A percentile compares a stretch with the other conserved stretches of the same genome.
These are phyloP conservation scores for Griposia aprilina DNA, from an alignment of 2,888 invertebrate species.

Conservation along the genomic window DNA sequence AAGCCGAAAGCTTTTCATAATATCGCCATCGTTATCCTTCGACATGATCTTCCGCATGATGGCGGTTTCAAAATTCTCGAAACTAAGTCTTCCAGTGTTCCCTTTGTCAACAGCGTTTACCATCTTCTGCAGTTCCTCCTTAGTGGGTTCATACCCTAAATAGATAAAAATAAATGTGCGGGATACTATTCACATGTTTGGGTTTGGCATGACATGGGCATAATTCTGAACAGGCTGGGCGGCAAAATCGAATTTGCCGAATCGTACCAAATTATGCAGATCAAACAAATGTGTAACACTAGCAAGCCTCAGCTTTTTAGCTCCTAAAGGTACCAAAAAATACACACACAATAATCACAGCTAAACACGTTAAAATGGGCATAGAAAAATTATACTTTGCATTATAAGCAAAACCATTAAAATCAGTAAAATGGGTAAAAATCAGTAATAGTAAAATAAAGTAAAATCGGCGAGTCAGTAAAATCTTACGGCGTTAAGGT, in stretches of 20 bases:
- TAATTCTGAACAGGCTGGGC: neutral
- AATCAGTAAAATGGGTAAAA: too few relatives aligned
- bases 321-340: neutral
- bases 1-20: slow-evolving; percentile 88
- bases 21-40: slow-evolving; percentile 83
- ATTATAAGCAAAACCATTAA: too few relatives aligned
- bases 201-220: neutral
- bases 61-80: slow-evolving; percentile 87
- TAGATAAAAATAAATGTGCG: neutral
- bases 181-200: too few relatives aligned
- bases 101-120: slow-evolving; percentile 85
- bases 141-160: slow-evolving; percentile 86
- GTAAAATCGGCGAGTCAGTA: too few relatives aligned
- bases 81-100: slow-evolving; percentile 83
- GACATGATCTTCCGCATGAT: slow-evolving; percentile 88
- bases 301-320: neutral
- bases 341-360: neutral
- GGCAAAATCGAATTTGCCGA: neutral
- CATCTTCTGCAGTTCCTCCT: slow-evolving; percentile 86
- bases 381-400: too few relatives aligned
- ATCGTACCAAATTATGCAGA: neutral
- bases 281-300: neutral
- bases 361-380: too few relatives aligned
- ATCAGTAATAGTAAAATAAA: too few relatives aligned
- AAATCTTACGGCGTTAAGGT: neutral